Conservation (phyloP, 2,888 invertebrate genomes). For the Spicauda simplicius region DNA sequence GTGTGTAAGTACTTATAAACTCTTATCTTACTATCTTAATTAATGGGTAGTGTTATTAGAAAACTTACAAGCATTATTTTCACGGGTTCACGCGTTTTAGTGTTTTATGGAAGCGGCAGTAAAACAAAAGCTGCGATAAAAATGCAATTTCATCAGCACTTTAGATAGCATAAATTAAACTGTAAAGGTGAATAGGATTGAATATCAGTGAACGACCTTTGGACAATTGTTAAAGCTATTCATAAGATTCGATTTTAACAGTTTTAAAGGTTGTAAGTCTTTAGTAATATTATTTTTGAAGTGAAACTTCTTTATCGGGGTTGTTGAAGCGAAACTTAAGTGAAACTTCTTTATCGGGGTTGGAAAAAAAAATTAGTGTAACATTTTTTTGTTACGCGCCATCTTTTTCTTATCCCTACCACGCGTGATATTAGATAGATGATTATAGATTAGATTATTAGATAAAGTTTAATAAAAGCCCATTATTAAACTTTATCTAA, state of each 20-base stretch:
- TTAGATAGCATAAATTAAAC: conserved; percentile 33
- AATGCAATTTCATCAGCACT: conserved; percentile 32
- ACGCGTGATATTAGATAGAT: no score
- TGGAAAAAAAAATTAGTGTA: no score
- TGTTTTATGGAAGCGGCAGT: conserved; percentile 20
- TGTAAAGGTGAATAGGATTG: conserved; percentile 30
- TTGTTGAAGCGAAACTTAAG: no score
- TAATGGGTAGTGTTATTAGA: not conserved
- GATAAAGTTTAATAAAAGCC: no score
- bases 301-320: no score
- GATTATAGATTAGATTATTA: no score
- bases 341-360: no score
- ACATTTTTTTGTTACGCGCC: no score
- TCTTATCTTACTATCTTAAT: not conserved
- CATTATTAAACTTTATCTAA: no score
- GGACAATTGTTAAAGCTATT: not conserved
- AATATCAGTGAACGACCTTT: conserved; percentile 16
- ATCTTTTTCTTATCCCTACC: no score
- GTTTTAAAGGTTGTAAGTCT: not conserved
- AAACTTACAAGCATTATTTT: conserved; percentile 5
- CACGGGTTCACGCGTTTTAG: conserved; percentile 23
- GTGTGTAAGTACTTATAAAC: no score
- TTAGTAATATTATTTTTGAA: no score
- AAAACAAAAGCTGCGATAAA: conserved; percentile 27
- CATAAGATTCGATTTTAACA: not conserved